These are phyloP conservation scores for Rostratula benghalensis DNA, from an alignment of 2,113 vertebrate genomes.

Conservation along the genomic window DNA sequence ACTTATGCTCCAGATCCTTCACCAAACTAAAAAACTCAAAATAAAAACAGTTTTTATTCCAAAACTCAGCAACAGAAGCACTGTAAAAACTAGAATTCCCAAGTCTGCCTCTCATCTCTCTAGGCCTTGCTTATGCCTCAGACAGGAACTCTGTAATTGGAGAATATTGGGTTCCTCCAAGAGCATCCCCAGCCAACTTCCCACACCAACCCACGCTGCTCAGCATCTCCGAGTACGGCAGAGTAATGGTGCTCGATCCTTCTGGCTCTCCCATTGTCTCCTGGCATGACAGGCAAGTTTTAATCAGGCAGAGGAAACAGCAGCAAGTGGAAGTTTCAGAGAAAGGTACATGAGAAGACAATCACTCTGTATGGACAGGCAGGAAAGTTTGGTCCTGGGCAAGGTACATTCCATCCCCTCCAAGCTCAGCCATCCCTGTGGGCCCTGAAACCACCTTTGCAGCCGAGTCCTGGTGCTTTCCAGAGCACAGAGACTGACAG, in stretches of 20 bases:
- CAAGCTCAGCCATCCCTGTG: background rate
- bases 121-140: background rate
- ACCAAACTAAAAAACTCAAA: background rate
- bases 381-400: background rate
- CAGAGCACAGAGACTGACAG: background rate
- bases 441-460: background rate
- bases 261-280: background rate
- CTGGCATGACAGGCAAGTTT: background rate
- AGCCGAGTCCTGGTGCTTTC: background rate
- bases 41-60: background rate
- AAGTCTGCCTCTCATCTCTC: background rate
- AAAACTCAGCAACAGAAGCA: background rate
- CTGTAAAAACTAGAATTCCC: background rate
- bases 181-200: background rate
- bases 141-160: background rate
- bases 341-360: background rate
- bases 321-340: background rate
- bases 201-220: background rate
- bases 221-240: background rate
- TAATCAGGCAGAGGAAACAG: background rate
- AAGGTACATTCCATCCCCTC: background rate
- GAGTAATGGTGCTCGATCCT: accelerated
- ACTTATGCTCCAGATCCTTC: background rate
- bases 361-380: background rate
- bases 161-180: background rate